A percentile compares a stretch with the other conserved stretches of the same genome.
Evolutionary conservation across 2,888 invertebrate genomes (phyloP).

Genomic region (Xestobium rufovillosum): DNA sequence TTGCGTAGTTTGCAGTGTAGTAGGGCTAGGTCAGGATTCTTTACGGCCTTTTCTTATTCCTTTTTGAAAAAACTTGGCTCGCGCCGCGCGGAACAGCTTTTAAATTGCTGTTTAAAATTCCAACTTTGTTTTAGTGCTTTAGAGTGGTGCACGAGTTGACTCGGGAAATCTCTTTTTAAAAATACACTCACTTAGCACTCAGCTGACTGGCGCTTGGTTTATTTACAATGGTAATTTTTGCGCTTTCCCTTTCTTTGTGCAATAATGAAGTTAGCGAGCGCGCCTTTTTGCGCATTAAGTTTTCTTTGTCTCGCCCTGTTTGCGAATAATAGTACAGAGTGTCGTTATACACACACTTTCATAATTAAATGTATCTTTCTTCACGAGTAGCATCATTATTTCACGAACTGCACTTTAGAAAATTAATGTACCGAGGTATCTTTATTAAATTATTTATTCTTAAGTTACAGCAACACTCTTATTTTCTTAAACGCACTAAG

Average conservation of each 20-base stretch:
- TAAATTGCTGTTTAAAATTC: constrained; percentile 45
- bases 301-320: too few species aligned
- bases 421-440: too few species aligned
- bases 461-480: too few species aligned
- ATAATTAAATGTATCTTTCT: too few species aligned
- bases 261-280: too few species aligned
- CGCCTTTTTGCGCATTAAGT: too few species aligned
- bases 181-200: constrained; percentile 35
- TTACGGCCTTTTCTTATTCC: constrained; percentile 38
- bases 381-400: too few species aligned
- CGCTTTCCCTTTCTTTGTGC: constrained; percentile 35
- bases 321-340: too few species aligned
- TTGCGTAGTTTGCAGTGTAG: constrained; percentile 34
- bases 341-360: too few species aligned
- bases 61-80: constrained; percentile 38
- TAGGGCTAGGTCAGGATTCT: constrained; percentile 45
- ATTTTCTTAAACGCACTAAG: too few species aligned
- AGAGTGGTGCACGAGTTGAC: constrained; percentile 30
- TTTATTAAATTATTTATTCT: too few species aligned
- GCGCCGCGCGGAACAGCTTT: constrained; percentile 37
- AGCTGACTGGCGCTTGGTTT: constrained; percentile 32
- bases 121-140: constrained; percentile 43
- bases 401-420: too few species aligned
- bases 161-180: constrained; percentile 36
- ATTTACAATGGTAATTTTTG: constrained; percentile 39